These are phyloP conservation scores for Trematocara macrostoma DNA, from an alignment of 2,113 vertebrate species.

Conservation along the genomic window DNA sequence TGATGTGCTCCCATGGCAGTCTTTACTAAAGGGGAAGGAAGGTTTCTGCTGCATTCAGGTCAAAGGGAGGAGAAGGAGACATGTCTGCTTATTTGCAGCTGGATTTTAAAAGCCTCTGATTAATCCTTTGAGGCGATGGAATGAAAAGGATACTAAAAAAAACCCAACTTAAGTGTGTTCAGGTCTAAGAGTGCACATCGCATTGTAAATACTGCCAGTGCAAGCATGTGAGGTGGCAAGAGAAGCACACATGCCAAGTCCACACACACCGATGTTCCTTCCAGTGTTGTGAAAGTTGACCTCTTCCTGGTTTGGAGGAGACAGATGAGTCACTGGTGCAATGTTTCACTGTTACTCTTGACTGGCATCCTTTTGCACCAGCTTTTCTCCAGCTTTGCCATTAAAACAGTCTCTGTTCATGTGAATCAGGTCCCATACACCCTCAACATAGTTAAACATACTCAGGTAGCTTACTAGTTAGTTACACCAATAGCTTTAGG, in stretches of 20 bases:
- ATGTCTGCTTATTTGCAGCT: slow-evolving; percentile 17
- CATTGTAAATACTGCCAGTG: not conserved
- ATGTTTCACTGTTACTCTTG: not conserved
- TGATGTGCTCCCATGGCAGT: slow-evolving; percentile 55
- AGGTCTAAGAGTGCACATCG: not conserved
- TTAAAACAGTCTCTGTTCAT: not conserved
- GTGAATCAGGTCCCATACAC: not conserved
- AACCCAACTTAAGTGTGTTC: not conserved
- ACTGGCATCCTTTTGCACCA: not conserved
- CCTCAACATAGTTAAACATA: not conserved
- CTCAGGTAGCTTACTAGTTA: not conserved
- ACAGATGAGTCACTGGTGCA: not conserved
- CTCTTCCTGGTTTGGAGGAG: not conserved
- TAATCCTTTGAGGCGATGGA: slow-evolving; percentile 25
- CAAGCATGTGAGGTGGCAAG: not conserved
- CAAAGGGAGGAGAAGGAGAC: slow-evolving; percentile 48
- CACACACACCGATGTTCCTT: not conserved
- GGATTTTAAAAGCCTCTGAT: slow-evolving; percentile 38
- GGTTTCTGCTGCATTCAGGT: slow-evolving; percentile 46
- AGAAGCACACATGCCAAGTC: not conserved
- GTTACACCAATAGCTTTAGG: not conserved
- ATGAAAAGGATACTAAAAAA: not conserved
- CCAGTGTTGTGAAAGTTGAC: not conserved
- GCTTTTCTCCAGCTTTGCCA: not conserved
- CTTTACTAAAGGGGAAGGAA: slow-evolving; percentile 27